Base-by-base conservation (phyloP, 2,888 invertebrate genomes). In the Serrognathus titanus region DNA sequence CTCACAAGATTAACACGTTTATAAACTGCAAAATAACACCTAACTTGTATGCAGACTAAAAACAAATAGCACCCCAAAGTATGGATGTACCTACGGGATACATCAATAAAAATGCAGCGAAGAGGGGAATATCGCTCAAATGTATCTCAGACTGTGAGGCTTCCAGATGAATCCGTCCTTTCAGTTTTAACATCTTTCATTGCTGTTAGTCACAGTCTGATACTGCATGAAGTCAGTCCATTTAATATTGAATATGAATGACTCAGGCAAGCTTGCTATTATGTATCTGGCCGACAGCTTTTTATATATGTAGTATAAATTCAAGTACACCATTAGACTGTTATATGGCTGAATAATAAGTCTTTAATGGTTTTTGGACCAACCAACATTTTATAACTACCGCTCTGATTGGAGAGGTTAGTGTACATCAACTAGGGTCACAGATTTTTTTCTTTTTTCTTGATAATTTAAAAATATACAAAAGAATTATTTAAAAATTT, bases 151-250 rank as follows among this genome's bases (percentile, higher is more conserved):
- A 65, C 49, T 66, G 65, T 67, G 64, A 62, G 41, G 35, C 16
- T 13, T 20, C 38, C 9, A 10, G 10, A 11, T 16, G 12, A 43
- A 43, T 11, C 16, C 12, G 12, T 43, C 43, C 20, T 43, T 43
- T 8, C 20, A 9, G 20, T 16, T 9, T 11, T 43, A 20, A 43
- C 43, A 43, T 16, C 43, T 11, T 43, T 43, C 43, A 43, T 10
- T 4, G 16, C 20, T 1, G 20, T 11, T 46, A 31, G 12, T 77
- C 75, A 80, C 79, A 78, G 78, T 81, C 81, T 81, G 80, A 80
- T 78, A 75, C 75, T 72, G 75, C 74, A 74, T 75, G 63, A 53
- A 65, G 66, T 57, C 60, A 64, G 55, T 60, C 58, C 51, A 50
- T 39, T 35, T 11, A 53, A 24, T 12, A 41, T 24, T 48, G 37